A percentile compares a stretch with the other conserved stretches of the same genome.
Evolutionary conservation across 2,797 vertebrate species (phyloP).

Genomic region (Eptatretus atami): DNA sequence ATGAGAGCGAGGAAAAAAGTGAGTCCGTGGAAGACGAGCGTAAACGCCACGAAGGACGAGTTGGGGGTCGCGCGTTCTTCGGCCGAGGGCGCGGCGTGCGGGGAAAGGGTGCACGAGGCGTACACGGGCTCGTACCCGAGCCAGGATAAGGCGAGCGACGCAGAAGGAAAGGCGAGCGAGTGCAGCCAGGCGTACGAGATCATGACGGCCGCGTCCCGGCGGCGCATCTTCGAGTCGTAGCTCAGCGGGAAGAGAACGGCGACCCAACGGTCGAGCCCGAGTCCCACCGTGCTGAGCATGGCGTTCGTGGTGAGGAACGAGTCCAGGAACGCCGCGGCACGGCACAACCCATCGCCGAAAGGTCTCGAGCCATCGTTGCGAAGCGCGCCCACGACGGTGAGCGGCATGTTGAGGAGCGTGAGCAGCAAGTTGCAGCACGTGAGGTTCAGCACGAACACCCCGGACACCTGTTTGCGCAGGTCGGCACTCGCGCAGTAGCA

Average conservation of each 20-base stretch:
- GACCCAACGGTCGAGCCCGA: conserved; percentile 33
- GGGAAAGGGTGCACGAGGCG: conserved; percentile 23
- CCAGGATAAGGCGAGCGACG: conserved; percentile 19
- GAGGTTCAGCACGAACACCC: conserved; percentile 26
- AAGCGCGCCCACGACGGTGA: conserved; percentile 21
- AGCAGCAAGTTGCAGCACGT: conserved; percentile 32
- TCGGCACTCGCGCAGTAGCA: conserved; percentile 27
- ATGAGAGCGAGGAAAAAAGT: conserved; percentile 25
- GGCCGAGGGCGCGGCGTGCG: conserved; percentile 12
- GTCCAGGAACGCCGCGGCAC: conserved; percentile 21
- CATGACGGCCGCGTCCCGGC: conserved; percentile 21
- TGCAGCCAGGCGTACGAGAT: conserved; percentile 27
- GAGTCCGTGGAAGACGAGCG: conserved; percentile 20
- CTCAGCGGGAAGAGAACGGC: conserved; percentile 28
- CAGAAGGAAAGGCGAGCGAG: conserved; percentile 20
- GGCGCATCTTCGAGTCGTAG: conserved; percentile 30
- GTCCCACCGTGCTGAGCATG: conserved; percentile 31
- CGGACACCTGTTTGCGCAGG: conserved; percentile 25
- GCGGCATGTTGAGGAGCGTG: conserved; percentile 23
- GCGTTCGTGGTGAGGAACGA: conserved; percentile 26
- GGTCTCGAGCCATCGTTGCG: conserved; percentile 18
- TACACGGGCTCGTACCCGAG: conserved; percentile 25
- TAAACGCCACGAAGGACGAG: conserved; percentile 20
- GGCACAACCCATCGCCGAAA: conserved; percentile 18
- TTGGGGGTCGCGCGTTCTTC: not conserved